phyloP scores from a whole-genome alignment of 2,888 invertebrate species.

The Anaspis maculata region DNA sequence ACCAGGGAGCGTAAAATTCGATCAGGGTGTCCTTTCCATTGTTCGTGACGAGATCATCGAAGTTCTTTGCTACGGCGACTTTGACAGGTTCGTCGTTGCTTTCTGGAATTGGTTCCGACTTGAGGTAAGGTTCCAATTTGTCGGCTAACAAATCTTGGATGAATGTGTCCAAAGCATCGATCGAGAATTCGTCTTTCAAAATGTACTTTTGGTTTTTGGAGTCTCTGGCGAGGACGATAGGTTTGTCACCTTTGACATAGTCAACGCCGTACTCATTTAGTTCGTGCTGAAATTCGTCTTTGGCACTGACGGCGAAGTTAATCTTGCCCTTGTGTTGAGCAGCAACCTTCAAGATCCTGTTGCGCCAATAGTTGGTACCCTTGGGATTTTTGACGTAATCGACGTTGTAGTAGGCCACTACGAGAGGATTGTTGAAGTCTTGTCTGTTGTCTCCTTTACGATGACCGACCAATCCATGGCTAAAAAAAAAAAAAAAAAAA shows the following conservation, averaged over 20 bases:
- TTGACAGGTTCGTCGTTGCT: conserved; percentile 74
- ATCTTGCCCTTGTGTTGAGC: conserved; percentile 58
- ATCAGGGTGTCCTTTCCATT: conserved; percentile 88
- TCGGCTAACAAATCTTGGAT: conserved; percentile 73
- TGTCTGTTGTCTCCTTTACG: conserved; percentile 75
- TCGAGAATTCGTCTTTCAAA: conserved; percentile 81
- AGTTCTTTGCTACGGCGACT: conserved; percentile 94
- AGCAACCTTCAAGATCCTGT: conserved; percentile 81
- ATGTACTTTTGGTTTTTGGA: conserved; percentile 81
- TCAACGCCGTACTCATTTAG: conserved; percentile 90
- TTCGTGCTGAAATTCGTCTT: conserved; percentile 91
- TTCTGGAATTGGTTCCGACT: conserved; percentile 90
- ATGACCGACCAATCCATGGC: conserved; percentile 84
- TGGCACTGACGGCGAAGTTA: conserved; percentile 84
- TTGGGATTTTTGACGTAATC: conserved; percentile 96
- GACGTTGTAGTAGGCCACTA: conserved; percentile 88
- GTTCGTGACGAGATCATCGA: conserved; percentile 86
- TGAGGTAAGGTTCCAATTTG: conserved; percentile 83
- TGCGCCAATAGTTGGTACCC: conserved; percentile 99
- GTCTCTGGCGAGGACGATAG: conserved; percentile 77
- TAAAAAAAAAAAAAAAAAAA: conserved; percentile 20
- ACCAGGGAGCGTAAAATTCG: conserved; percentile 99
- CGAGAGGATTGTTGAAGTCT: conserved; percentile 82
- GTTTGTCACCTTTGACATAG: conserved; percentile 80
- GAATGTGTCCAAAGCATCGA: conserved; percentile 80